phyloP scores from a whole-genome alignment of 1,140 invertebrate species.

The Rhopalosiphum padi region DNA sequence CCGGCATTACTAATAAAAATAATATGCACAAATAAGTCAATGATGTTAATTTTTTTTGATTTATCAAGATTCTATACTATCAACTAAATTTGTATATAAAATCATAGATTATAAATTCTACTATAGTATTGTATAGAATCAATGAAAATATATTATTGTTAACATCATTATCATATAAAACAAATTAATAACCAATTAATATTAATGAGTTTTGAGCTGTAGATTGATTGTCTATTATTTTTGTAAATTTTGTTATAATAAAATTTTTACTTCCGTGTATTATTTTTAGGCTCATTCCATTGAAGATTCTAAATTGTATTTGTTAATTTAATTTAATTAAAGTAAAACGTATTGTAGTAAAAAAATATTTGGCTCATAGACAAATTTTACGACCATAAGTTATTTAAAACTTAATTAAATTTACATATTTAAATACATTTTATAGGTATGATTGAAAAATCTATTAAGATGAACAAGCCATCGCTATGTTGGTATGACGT shows the following conservation, averaged over 20 bases:
- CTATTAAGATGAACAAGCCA: neutral
- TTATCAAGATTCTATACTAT: neutral
- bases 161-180: neutral
- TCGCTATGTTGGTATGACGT: conserved; percentile 37
- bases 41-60: neutral
- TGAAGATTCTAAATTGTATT: neutral
- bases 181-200: neutral
- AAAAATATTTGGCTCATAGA: neutral
- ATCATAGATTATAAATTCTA: neutral
- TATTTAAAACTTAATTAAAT: conserved; percentile 6
- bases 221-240: neutral
- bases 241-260: neutral
- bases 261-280: neutral
- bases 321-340: neutral
- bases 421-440: neutral
- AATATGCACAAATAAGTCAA: neutral
- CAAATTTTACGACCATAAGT: neutral
- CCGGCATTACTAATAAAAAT: too few relatives aligned
- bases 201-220: neutral
- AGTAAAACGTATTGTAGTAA: neutral
- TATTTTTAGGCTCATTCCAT: neutral
- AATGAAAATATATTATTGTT: neutral
- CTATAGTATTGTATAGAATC: neutral
- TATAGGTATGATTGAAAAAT: neutral
- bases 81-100: too few relatives aligned